Evolutionary conservation across 2,113 vertebrate species (phyloP).

Genomic region (Pluvianellus socialis): DNA sequence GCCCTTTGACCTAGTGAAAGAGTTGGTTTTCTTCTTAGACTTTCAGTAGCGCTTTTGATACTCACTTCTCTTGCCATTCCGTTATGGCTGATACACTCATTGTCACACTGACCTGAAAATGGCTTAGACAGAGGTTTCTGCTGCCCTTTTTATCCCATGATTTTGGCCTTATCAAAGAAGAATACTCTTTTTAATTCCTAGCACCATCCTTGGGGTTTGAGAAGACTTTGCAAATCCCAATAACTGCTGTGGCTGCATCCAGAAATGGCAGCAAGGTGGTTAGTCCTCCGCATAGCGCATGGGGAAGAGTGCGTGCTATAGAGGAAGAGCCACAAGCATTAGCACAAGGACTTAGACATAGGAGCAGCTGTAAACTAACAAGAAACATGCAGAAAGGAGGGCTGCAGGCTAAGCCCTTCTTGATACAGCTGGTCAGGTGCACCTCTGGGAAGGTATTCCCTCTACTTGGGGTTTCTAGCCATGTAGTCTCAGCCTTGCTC

Average conservation of each 20-base stretch:
- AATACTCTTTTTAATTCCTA: background rate
- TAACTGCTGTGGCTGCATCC: background rate
- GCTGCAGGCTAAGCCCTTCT: background rate
- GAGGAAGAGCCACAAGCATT: background rate
- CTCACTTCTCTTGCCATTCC: background rate
- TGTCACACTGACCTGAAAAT: background rate
- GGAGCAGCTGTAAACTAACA: background rate
- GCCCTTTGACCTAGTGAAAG: background rate
- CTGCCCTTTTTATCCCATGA: background rate
- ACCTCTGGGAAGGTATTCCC: background rate
- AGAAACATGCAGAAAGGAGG: background rate
- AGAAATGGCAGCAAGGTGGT: background rate
- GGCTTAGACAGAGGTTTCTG: background rate
- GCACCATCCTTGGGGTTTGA: background rate
- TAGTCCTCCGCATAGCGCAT: background rate
- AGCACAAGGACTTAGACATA: background rate
- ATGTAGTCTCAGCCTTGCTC: background rate
- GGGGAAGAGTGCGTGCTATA: background rate
- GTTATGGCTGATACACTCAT: fast-evolving
- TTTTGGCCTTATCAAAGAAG: background rate
- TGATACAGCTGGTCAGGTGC: background rate
- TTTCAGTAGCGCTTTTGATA: background rate
- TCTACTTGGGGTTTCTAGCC: background rate
- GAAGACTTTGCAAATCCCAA: background rate
- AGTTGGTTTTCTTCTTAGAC: background rate